Evolutionary conservation across 2,888 invertebrate genomes (phyloP).

Genomic region (Theretra japonica): DNA sequence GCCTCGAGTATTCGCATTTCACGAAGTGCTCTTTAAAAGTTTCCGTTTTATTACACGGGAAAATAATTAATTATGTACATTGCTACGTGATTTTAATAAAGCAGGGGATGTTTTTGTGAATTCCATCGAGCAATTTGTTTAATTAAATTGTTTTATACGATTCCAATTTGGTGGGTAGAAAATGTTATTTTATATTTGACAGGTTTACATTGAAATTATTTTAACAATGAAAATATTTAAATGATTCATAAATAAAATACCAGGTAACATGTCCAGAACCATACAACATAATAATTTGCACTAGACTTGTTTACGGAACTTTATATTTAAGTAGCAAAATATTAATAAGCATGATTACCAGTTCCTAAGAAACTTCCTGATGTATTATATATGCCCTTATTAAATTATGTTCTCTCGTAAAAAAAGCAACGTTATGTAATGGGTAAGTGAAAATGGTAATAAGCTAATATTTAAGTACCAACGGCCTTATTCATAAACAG

Average conservation of each 20-base stretch:
- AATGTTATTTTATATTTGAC: not conserved
- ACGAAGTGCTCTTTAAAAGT: constrained; percentile 3
- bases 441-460: too few relatives aligned
- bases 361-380: too few relatives aligned
- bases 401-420: too few relatives aligned
- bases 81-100: not conserved
- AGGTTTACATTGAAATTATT: not conserved
- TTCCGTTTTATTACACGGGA: not conserved
- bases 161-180: not conserved
- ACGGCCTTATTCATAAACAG: too few relatives aligned
- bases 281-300: too few relatives aligned
- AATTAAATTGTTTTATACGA: not conserved
- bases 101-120: not conserved
- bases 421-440: too few relatives aligned
- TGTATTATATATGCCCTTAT: too few relatives aligned
- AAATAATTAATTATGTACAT: constrained; percentile 2
- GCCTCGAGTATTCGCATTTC: not conserved
- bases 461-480: too few relatives aligned
- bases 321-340: too few relatives aligned
- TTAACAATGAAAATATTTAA: not conserved
- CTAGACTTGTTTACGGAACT: too few relatives aligned
- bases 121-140: not conserved
- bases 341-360: too few relatives aligned
- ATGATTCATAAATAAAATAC: not conserved
- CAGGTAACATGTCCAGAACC: not conserved